Conservation (phyloP, 2,888 invertebrate genomes). For the Phortica magna region DNA sequence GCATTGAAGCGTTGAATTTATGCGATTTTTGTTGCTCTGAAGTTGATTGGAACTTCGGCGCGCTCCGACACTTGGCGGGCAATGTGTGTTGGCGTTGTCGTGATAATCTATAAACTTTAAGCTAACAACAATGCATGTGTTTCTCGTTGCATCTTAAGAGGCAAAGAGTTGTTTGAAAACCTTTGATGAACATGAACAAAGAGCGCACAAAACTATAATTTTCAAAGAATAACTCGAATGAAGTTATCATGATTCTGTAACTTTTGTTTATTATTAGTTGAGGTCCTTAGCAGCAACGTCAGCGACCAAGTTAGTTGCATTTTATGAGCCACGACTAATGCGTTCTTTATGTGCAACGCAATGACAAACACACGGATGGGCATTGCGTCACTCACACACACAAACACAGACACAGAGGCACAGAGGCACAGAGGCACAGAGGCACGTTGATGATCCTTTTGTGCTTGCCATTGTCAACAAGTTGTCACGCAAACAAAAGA, state of each 20-base stretch:
- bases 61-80: no score
- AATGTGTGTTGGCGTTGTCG: background rate
- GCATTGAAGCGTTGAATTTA: conserved; percentile 9
- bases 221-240: no score
- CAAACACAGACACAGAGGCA: background rate
- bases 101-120: background rate
- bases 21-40: background rate
- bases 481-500: conserved; percentile 53
- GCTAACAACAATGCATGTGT: background rate
- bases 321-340: conserved; percentile 33
- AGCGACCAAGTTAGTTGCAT: background rate
- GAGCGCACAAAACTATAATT: no score
- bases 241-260: no score
- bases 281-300: background rate
- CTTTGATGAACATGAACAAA: no score
- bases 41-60: no score
- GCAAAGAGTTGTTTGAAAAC: no score
- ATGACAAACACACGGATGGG: background rate
- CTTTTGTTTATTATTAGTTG: no score
- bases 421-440: background rate
- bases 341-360: conserved; percentile 18
- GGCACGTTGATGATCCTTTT: conserved; percentile 34
- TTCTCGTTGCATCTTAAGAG: background rate
- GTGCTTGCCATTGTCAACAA: conserved; percentile 41
- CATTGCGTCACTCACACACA: background rate